phyloP scores from a whole-genome alignment of 1,140 invertebrate genomes.

The Delia radicum region DNA sequence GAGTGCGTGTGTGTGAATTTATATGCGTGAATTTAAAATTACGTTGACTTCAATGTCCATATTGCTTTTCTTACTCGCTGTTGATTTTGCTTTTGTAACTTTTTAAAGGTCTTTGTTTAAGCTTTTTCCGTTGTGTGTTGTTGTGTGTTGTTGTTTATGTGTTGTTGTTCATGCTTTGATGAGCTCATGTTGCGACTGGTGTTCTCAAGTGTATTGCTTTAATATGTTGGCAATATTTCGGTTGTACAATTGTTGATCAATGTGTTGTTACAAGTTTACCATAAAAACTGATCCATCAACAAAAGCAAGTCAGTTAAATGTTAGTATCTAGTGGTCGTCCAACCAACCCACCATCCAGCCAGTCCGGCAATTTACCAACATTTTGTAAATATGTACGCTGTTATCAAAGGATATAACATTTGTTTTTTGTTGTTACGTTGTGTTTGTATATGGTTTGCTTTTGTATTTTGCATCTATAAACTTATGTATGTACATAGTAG shows the following conservation, averaged over 20 bases:
- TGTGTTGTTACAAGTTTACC: not conserved
- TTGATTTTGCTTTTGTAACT: not conserved
- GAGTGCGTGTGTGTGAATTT: not conserved
- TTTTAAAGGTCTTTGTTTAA: not conserved
- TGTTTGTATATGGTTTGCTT: too few relatives aligned
- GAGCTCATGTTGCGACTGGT: slow-evolving; percentile 16
- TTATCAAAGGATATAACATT: not conserved
- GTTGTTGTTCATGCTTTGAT: slow-evolving; percentile 7
- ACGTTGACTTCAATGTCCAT: slow-evolving; percentile 12
- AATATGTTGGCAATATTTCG: slow-evolving; percentile 7
- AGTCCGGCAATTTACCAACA: not conserved
- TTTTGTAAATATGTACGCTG: not conserved
- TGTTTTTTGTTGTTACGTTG: too few relatives aligned
- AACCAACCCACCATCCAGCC: not conserved
- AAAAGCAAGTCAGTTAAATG: not conserved
- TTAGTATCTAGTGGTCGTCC: not conserved
- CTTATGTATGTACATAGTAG: too few relatives aligned
- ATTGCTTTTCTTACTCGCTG: not conserved
- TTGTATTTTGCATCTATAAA: not conserved
- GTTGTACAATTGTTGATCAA: slow-evolving; percentile 14
- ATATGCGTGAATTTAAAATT: not conserved
- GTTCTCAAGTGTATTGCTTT: slow-evolving; percentile 5
- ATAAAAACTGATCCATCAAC: not conserved
- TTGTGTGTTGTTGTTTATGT: not conserved
- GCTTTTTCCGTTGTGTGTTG: not conserved